Evolutionary conservation across 2,888 invertebrate species (phyloP).

Genomic region (Biston stratarius): DNA sequence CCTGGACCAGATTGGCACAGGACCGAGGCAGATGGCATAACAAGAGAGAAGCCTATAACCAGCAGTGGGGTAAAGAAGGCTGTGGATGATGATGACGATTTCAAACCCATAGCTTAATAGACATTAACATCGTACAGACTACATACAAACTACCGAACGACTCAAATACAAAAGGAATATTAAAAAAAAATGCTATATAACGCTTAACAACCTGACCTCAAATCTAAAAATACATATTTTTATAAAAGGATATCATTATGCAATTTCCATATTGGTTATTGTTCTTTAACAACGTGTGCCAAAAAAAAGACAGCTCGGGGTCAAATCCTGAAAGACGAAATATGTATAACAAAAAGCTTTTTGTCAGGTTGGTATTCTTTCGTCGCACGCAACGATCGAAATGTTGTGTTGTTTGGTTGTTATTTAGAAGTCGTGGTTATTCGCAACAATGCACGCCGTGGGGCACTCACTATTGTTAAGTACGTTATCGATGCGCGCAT

Average conservation of each 20-base stretch:
- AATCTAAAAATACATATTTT: not conserved
- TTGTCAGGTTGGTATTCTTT: conserved; percentile 44
- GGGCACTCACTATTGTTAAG: conserved; percentile 58
- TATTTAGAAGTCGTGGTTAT: conserved; percentile 42
- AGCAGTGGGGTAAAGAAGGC: too few relatives aligned
- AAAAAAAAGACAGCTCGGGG: conserved; percentile 12
- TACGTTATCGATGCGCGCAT: conserved; percentile 59
- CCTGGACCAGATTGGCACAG: too few relatives aligned
- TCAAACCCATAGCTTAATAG: too few relatives aligned
- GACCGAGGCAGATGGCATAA: too few relatives aligned
- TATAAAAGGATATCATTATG: conserved; percentile 26
- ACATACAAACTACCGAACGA: too few relatives aligned
- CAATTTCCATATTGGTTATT: conserved; percentile 24
- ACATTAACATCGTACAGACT: too few relatives aligned
- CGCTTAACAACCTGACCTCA: not conserved
- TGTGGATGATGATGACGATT: too few relatives aligned
- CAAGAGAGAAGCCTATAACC: too few relatives aligned
- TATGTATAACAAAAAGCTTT: conserved; percentile 8
- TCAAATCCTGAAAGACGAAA: conserved; percentile 11
- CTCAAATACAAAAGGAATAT: too few relatives aligned
- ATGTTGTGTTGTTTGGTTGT: conserved; percentile 34
- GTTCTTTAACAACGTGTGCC: conserved; percentile 25
- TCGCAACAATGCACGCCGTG: conserved; percentile 60
- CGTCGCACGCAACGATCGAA: conserved; percentile 45
- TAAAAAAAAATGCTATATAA: not conserved